phyloP scores from a whole-genome alignment of 2,113 vertebrate genomes.

The Hypocryptadius cinnamomeus region DNA sequence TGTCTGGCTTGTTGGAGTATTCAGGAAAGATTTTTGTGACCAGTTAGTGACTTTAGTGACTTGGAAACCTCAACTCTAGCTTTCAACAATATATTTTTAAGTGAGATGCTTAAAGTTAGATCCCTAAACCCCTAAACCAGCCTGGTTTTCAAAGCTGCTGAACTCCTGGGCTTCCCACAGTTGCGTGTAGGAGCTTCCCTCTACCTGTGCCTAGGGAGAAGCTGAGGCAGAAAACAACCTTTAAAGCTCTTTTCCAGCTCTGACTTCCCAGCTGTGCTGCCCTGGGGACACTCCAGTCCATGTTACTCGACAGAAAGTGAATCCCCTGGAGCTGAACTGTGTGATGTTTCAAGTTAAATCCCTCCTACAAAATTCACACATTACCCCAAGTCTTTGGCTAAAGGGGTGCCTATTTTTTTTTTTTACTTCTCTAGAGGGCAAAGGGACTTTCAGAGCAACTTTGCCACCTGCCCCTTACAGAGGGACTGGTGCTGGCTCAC shows the following conservation, averaged over 20 bases:
- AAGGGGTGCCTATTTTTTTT: background rate
- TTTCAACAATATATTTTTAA: background rate
- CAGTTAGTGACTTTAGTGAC: background rate
- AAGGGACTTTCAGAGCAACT: background rate
- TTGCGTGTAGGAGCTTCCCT: background rate
- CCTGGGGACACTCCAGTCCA: background rate
- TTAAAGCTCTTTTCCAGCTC: background rate
- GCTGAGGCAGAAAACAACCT: background rate
- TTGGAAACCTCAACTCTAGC: background rate
- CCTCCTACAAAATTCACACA: background rate
- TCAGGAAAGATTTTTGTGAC: background rate
- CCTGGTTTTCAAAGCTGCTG: background rate
- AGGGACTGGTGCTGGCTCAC: background rate
- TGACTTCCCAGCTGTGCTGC: background rate
- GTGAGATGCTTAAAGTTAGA: background rate
- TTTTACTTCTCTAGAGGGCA: background rate
- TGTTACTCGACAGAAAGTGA: accelerated
- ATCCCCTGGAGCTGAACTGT: background rate
- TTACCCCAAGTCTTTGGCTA: background rate
- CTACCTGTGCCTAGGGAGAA: background rate
- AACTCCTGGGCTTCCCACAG: background rate
- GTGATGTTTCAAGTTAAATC: background rate
- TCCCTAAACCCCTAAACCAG: background rate
- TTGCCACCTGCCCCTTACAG: background rate
- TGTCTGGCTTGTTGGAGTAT: background rate